Conservation (phyloP, 2,797 vertebrate genomes). For the Distichodus sexfasciatus region DNA sequence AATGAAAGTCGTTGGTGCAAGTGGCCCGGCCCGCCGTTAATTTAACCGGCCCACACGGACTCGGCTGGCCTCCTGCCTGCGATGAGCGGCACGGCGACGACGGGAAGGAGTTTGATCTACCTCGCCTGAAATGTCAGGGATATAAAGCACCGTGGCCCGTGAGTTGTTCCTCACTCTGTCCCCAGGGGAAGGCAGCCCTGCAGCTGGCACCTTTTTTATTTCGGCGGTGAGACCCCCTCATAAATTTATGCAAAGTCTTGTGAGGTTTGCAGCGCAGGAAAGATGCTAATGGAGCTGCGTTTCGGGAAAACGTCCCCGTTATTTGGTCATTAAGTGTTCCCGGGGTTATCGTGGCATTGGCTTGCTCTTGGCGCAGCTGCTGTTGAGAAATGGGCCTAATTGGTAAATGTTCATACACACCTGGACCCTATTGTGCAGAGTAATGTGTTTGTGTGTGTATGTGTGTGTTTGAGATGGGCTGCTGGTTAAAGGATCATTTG, state of each 20-base stretch:
- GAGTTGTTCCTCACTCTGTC: background rate
- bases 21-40: slow-evolving; percentile 52
- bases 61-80: no score
- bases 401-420: slow-evolving; percentile 24
- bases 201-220: slow-evolving; percentile 32
- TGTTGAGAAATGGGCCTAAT: slow-evolving; percentile 17
- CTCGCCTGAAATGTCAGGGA: background rate
- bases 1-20: no score
- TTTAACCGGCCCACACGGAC: background rate
- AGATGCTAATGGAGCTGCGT: slow-evolving; percentile 17
- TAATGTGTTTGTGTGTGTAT: slow-evolving; percentile 14
- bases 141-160: background rate
- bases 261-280: slow-evolving; percentile 28
- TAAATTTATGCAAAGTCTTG: slow-evolving; percentile 28
- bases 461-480: background rate
- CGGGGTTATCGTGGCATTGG: background rate
- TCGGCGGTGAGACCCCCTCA: slow-evolving; percentile 3
- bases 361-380: slow-evolving; percentile 10
- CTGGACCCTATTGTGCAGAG: background rate
- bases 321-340: slow-evolving; percentile 7
- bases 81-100: background rate
- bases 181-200: background rate
- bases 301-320: background rate
- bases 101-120: background rate
- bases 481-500: background rate